Percentiles rank a stretch among this genome's conserved stretches.
These are phyloP conservation scores for Cotesia vestalis DNA, from an alignment of 1,140 invertebrate species.

Conservation along the genomic window DNA sequence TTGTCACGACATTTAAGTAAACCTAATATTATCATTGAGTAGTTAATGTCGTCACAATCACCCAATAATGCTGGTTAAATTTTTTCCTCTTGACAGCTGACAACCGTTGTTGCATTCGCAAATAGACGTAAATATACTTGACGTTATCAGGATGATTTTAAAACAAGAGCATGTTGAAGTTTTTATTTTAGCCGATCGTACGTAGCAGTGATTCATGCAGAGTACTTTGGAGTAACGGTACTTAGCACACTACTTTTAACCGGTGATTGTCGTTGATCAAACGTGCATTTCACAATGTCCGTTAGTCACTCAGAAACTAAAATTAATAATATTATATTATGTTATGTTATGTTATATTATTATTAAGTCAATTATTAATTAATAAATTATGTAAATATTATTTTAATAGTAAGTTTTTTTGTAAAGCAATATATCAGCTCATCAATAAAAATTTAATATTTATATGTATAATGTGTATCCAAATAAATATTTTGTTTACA, in stretches of 20 bases:
- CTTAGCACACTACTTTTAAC: slow-evolving; percentile 9
- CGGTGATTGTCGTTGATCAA: slow-evolving; percentile 9
- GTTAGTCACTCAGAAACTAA: too few relatives aligned
- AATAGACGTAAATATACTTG: slow-evolving; percentile 29
- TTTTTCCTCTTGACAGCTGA: slow-evolving; percentile 17
- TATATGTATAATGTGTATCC: too few relatives aligned
- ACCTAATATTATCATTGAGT: slow-evolving; percentile 36
- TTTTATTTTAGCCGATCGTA: slow-evolving; percentile 5
- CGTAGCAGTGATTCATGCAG: background rate
- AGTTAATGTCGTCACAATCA: slow-evolving; percentile 12
- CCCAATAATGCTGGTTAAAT: slow-evolving; percentile 12
- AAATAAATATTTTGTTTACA: slow-evolving; percentile 43
- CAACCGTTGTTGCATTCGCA: slow-evolving; percentile 26
- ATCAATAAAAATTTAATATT: too few relatives aligned
- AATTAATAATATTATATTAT: too few relatives aligned
- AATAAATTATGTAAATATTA: too few relatives aligned
- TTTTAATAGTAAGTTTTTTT: too few relatives aligned
- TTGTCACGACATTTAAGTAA: slow-evolving; percentile 22
- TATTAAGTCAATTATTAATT: too few relatives aligned
- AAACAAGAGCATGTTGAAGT: slow-evolving; percentile 14
- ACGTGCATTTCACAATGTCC: slow-evolving; percentile 1
- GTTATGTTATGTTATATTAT: too few relatives aligned
- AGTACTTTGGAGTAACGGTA: slow-evolving; percentile 26
- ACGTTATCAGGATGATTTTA: slow-evolving; percentile 28
- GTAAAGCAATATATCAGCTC: too few relatives aligned